These are phyloP conservation scores for Rousettus madagascariensis DNA, from an alignment of 2,797 vertebrate species.

Conservation along the genomic window DNA sequence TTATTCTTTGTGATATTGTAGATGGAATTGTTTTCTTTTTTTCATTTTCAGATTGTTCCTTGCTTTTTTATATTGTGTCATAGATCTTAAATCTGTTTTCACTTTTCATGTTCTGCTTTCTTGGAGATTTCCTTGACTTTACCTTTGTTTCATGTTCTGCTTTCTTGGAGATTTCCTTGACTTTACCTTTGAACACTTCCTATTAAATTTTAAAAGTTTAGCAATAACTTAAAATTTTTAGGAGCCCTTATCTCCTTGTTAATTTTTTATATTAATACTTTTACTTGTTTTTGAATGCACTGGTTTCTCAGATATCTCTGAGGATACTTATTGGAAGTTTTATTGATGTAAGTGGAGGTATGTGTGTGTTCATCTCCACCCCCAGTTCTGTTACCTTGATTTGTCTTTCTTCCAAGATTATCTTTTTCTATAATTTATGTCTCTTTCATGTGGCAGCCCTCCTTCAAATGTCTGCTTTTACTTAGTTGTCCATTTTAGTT, in stretches of 20 bases:
- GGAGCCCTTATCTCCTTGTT: neutral
- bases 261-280: neutral
- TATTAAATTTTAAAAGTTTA: neutral
- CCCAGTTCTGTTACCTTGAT: neutral
- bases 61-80: neutral
- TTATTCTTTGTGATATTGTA: neutral
- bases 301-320: neutral
- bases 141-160: neutral
- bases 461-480: neutral
- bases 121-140: neutral
- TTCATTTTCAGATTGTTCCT: neutral
- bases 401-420: neutral
- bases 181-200: neutral
- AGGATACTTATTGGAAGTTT: neutral
- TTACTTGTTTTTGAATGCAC: neutral
- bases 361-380: neutral
- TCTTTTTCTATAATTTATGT: neutral
- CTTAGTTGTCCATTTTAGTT: neutral
- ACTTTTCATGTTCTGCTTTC: neutral
- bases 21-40: neutral
- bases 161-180: neutral
- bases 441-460: neutral
- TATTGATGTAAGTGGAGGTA: neutral
- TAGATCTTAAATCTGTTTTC: neutral
- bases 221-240: neutral